These are phyloP conservation scores for Keiferia lycopersicella DNA, from an alignment of 2,888 invertebrate genomes.

Conservation along the genomic window DNA sequence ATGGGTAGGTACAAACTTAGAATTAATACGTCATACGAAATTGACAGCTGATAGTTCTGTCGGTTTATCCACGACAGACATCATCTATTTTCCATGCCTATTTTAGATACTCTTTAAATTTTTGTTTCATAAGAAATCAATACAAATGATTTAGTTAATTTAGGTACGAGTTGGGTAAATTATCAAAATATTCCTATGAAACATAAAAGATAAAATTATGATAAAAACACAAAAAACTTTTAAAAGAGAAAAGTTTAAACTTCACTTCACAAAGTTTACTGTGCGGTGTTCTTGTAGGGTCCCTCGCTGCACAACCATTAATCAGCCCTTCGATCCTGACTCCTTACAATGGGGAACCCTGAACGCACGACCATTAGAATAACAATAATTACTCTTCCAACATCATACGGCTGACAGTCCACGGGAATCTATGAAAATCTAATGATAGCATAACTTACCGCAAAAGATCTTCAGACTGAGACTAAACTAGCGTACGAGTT, in stretches of 20 bases:
- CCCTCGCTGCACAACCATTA: slow-evolving; percentile 77
- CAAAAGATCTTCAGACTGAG: neutral
- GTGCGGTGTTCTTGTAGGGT: slow-evolving; percentile 51
- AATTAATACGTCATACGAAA: no score
- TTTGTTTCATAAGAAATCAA: no score
- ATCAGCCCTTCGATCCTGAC: slow-evolving; percentile 78
- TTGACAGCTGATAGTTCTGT: no score
- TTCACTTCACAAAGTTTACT: neutral
- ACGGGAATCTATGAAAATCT: slow-evolving; percentile 21
- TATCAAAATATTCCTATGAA: no score
- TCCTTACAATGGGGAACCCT: slow-evolving; percentile 78
- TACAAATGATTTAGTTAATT: no score
- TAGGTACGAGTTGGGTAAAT: no score
- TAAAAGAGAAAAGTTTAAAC: neutral
- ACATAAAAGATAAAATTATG: no score
- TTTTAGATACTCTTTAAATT: no score
- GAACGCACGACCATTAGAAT: slow-evolving; percentile 76
- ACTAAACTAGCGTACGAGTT: neutral
- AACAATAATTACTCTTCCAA: slow-evolving; percentile 77
- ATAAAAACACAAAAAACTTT: no score
- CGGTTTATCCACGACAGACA: no score
- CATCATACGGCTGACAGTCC: slow-evolving; percentile 45
- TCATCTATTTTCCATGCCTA: no score
- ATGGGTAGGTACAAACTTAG: no score
- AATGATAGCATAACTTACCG: neutral